Percentiles rank a stretch among this genome's conserved stretches.
phyloP scores from a whole-genome alignment of 2,888 invertebrate species.

The Thereva unica region DNA sequence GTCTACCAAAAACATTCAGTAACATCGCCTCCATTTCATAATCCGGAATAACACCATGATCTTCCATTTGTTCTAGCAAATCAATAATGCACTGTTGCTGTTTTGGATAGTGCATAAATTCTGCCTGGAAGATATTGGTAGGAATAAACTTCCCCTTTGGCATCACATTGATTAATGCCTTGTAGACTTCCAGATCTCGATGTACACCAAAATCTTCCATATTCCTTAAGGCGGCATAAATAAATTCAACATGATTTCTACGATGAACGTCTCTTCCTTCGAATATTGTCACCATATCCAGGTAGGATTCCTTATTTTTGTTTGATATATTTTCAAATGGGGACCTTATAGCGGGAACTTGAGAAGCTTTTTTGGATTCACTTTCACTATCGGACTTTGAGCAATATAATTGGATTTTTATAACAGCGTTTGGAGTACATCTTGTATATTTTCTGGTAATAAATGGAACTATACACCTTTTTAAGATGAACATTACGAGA shows the following conservation, averaged over 20 bases:
- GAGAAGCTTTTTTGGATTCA: neutral
- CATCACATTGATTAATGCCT: conserved; percentile 79
- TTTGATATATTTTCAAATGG: conserved; percentile 18
- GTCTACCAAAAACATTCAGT: conserved; percentile 79
- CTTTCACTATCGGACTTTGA: neutral
- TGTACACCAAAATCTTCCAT: conserved; percentile 91
- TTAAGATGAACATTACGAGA: too few species aligned
- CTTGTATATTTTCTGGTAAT: too few species aligned
- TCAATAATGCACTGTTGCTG: conserved; percentile 95
- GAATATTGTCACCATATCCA: conserved; percentile 77
- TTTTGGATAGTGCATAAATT: conserved; percentile 92
- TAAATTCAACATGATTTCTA: conserved; percentile 92
- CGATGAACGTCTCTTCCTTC: conserved; percentile 69
- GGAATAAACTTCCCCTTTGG: conserved; percentile 90
- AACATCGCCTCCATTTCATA: conserved; percentile 83
- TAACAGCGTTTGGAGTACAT: too few species aligned
- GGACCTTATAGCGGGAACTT: conserved; percentile 11
- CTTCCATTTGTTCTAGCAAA: conserved; percentile 92
- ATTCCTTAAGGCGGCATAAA: conserved; percentile 82
- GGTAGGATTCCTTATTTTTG: conserved; percentile 64
- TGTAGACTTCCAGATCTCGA: conserved; percentile 85
- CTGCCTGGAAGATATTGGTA: conserved; percentile 78
- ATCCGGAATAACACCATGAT: conserved; percentile 90
- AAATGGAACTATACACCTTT: too few species aligned
- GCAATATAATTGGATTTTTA: neutral